phyloP scores from a whole-genome alignment of 2,113 vertebrate genomes.

The Clarias magur region DNA sequence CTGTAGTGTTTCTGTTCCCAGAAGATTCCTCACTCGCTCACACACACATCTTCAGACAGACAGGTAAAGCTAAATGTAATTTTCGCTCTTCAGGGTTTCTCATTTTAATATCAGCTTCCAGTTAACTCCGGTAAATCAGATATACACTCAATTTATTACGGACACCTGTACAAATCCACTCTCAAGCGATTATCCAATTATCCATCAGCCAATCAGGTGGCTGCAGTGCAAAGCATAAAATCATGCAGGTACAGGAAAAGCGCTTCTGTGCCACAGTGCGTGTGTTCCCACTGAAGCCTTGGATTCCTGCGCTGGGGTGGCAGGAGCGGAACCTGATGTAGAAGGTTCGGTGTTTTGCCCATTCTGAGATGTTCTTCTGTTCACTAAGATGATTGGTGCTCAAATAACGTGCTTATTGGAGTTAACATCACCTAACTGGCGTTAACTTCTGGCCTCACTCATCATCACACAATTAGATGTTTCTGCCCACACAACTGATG shows the following conservation, averaged over 20 bases:
- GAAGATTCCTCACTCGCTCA: conserved; percentile 2
- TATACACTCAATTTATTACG: not conserved
- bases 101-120: not conserved
- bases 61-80: not conserved
- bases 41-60: not conserved
- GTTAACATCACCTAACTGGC: no score
- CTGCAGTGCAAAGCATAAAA: not conserved
- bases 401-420: not conserved
- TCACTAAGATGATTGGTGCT: not conserved
- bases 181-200: not conserved
- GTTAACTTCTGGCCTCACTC: not conserved
- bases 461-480: not conserved
- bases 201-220: not conserved
- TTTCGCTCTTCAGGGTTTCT: not conserved
- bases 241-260: not conserved
- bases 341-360: not conserved
- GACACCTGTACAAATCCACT: not conserved
- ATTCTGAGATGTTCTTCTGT: not conserved
- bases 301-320: not conserved
- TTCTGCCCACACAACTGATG: not conserved
- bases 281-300: not conserved
- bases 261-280: not conserved
- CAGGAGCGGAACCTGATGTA: not conserved
- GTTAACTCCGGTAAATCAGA: not conserved
- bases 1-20: not conserved